Evolutionary conservation across 2,113 vertebrate genomes (phyloP).

Genomic region (Martes martes): DNA sequence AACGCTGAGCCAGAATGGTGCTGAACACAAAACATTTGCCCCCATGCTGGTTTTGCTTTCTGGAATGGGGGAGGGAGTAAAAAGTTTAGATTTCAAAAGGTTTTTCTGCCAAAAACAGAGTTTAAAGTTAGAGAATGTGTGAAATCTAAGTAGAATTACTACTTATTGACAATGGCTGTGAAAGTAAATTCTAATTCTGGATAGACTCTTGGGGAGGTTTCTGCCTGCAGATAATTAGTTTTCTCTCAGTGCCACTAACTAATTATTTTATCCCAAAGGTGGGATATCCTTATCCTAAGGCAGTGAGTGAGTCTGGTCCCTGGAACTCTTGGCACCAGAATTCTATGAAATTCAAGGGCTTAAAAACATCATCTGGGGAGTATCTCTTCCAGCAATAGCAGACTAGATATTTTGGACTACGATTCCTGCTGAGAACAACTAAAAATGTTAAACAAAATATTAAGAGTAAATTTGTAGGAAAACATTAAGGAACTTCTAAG

Average conservation of each 20-base stretch:
- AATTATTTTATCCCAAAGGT: not conserved
- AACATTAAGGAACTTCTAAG: not conserved
- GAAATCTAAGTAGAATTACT: not conserved
- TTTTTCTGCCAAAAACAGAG: not conserved
- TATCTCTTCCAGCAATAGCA: not conserved
- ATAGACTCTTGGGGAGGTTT: not conserved
- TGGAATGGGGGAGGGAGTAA: not conserved
- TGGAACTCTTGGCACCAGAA: not conserved
- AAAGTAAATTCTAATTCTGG: not conserved
- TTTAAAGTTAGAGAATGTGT: not conserved
- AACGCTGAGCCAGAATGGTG: not conserved
- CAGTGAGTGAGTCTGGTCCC: not conserved
- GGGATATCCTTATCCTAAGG: not conserved
- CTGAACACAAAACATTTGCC: not conserved
- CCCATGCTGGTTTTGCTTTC: not conserved
- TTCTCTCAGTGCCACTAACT: not conserved
- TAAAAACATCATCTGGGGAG: not conserved
- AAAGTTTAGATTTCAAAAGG: not conserved
- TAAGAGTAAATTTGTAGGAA: not conserved
- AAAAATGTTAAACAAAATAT: not conserved
- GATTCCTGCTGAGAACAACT: not conserved
- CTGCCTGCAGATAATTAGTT: not conserved
- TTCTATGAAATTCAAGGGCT: not conserved
- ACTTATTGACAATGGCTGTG: not conserved
- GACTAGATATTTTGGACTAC: not conserved